Evolutionary conservation across 2,797 vertebrate genomes (phyloP).

Genomic region (Sebastes nivosus): DNA sequence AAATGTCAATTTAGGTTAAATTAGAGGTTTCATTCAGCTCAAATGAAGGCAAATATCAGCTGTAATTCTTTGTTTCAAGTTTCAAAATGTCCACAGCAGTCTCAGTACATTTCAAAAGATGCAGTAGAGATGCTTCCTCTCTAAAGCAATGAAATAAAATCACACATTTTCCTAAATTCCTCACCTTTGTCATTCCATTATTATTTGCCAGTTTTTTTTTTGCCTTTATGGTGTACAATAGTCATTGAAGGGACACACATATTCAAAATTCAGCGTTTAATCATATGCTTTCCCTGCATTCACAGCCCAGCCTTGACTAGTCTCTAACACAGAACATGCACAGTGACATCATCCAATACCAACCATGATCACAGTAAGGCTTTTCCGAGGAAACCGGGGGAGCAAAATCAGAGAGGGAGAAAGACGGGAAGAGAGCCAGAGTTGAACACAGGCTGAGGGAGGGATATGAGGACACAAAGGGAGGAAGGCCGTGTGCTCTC

Average conservation of each 20-base stretch:
- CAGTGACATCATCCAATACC: conserved; percentile 48
- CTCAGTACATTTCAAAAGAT: neutral
- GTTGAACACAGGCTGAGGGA: neutral
- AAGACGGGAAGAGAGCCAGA: neutral
- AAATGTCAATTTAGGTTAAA: neutral
- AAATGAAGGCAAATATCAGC: neutral
- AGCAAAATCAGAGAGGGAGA: neutral
- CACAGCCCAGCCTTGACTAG: conserved; percentile 10
- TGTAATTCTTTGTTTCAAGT: neutral
- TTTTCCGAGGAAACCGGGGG: conserved; percentile 26
- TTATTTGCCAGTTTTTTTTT: neutral
- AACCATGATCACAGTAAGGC: conserved; percentile 5
- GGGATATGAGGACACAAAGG: conserved; percentile 9
- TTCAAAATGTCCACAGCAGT: neutral
- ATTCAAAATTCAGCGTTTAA: neutral
- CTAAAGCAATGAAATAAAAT: neutral
- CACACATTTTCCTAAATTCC: neutral
- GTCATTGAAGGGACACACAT: neutral
- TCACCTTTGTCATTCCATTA: neutral
- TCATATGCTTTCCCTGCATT: neutral
- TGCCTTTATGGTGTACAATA: neutral
- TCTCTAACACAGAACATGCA: conserved; percentile 53
- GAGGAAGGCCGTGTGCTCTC: conserved; percentile 4
- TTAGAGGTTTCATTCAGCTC: neutral
- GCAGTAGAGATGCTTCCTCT: neutral